Conservation (phyloP, 2,113 vertebrate species). For the human region DNA sequence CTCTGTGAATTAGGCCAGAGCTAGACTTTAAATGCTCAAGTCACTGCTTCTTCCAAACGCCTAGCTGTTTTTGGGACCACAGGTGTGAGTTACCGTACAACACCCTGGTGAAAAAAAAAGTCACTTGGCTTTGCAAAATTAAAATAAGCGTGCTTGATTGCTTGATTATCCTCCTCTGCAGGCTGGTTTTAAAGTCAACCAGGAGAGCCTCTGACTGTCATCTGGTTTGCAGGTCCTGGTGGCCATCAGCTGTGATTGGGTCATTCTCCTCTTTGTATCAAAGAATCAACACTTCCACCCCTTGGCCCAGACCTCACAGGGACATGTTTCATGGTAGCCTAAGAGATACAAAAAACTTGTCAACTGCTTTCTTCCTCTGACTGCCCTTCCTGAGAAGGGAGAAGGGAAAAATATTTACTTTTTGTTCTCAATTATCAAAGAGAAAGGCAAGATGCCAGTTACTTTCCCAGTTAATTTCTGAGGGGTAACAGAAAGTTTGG, state of each 20-base stretch:
- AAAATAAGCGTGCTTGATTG: constrained; percentile 45
- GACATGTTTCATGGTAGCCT: background rate
- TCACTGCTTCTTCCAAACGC: background rate
- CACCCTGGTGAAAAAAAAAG: background rate
- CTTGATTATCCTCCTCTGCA: background rate
- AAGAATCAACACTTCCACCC: background rate
- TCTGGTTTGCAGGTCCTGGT: background rate
- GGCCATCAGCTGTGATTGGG: background rate
- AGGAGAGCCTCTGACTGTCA: background rate
- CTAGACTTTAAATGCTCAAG: background rate
- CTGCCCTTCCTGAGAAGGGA: background rate
- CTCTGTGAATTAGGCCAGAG: background rate
- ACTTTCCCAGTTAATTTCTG: background rate
- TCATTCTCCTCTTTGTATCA: background rate
- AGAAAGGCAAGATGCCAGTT: background rate
- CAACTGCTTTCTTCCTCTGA: background rate
- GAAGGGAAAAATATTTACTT: background rate
- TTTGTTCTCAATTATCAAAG: background rate
- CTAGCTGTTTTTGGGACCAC: background rate
- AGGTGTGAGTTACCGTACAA: constrained; percentile 9
- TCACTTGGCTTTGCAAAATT: constrained; percentile 44
- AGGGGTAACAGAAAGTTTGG: background rate
- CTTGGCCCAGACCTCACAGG: background rate
- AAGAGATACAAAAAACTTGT: background rate
- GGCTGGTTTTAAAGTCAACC: background rate